Conservation (phyloP, 2,888 invertebrate genomes). For the Trichopoda pennipes region DNA sequence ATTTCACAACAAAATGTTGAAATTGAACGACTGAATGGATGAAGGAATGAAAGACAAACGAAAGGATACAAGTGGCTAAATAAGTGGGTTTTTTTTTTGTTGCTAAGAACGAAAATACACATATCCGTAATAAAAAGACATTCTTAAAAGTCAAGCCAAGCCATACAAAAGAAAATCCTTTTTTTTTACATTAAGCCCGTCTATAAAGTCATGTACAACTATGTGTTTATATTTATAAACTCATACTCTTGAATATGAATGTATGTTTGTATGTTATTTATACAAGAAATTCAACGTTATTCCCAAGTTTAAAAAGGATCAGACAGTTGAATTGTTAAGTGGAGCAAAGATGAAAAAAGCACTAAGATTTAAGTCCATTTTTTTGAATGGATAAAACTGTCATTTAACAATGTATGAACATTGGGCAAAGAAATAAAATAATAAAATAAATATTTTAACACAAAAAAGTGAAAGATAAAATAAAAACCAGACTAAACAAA, state of each 20-base stretch:
- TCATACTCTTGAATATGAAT: neutral
- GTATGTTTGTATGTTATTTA: neutral
- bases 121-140: neutral
- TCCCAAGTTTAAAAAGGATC: constrained; percentile 56
- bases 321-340: constrained; percentile 50
- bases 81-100: constrained; percentile 28
- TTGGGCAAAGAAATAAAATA: constrained; percentile 39
- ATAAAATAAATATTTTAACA: constrained; percentile 38
- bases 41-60: constrained; percentile 26
- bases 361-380: constrained; percentile 16
- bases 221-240: constrained; percentile 20
- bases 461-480: constrained; percentile 13
- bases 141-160: constrained; percentile 28
- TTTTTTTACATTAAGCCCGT: constrained; percentile 44
- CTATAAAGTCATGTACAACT: constrained; percentile 37
- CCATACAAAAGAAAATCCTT: constrained; percentile 56
- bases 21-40: constrained; percentile 23
- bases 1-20: constrained; percentile 36
- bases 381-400: constrained; percentile 36
- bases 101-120: neutral
- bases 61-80: constrained; percentile 51
- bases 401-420: constrained; percentile 40
- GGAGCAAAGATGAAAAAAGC: constrained; percentile 29
- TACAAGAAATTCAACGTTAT: constrained; percentile 35
- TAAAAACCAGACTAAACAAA: constrained; percentile 4